Base-by-base conservation (phyloP, 2,888 invertebrate genomes). In the Himalopsyche tibetana region DNA sequence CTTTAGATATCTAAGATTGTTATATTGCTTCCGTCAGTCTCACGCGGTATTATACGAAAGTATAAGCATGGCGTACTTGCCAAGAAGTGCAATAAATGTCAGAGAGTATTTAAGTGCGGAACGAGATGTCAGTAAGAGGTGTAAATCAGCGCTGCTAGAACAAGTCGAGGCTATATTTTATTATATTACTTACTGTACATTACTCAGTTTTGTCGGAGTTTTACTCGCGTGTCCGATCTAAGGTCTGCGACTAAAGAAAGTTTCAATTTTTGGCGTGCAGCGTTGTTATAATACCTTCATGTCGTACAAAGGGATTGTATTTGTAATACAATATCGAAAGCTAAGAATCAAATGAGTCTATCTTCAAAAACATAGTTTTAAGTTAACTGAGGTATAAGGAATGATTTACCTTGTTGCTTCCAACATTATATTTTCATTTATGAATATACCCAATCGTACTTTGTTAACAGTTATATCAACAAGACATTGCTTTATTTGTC, bases 1-100 rank as follows among this genome's bases (percentile, higher is more conserved):
- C 51, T 51, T 15, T 5, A 51, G 15, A 51, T 51, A 15, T 51
- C 51, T 15, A 4, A 51, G 51, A 51, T 51, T 51, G 51, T 51
- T 63, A 19, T 63, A 63, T 63, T 19, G 63, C 63, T 63, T 63
- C 63, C 63, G 63, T 28, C 28, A 63, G n/a, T 63, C 63, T 63
- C 63, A 63, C 19, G 8, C 63, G 28, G 9, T 63, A 19, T 19
- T 63, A 63, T 19, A 51, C 51, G 63, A 63, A 63, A 63, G 63
- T 19, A 19, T 63, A 63, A 63, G 63, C 63, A 63, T 15, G 28
- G 63, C n/a, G 63, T 9, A 63, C 63, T 63, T 19, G 63, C 19
- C 63, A 19, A 63, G 63, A 63, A 63, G 19, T 63, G 63, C 63
- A 63, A 63, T 63, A 63, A 63, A 63, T 63, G 63, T 19, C 63